Conservation (phyloP, 2,113 vertebrate species). For the Eira barbara region DNA sequence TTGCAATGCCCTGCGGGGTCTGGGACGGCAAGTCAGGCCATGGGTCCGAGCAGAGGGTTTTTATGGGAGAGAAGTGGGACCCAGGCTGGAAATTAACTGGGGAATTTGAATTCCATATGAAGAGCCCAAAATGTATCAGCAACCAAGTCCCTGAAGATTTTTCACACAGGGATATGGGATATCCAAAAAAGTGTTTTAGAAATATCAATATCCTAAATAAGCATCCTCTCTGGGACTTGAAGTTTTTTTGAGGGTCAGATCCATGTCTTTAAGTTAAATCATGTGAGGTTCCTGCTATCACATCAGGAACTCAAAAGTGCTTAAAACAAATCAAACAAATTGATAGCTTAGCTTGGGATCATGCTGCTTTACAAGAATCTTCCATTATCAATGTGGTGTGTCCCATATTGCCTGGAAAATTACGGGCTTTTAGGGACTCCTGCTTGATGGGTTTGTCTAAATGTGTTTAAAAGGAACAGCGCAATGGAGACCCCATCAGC, state of each 20-base stretch:
- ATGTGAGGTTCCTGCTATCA: constrained; percentile 23
- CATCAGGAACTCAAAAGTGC: constrained; percentile 61
- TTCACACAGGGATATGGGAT: background rate
- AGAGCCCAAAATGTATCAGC: background rate
- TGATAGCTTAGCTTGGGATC: constrained; percentile 55
- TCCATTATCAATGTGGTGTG: constrained; percentile 57
- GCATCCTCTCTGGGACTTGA: background rate
- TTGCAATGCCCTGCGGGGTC: background rate
- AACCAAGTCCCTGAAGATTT: background rate
- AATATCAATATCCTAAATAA: constrained; percentile 28
- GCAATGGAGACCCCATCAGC: constrained; percentile 12
- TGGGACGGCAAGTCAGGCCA: accelerated
- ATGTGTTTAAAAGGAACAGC: constrained; percentile 42
- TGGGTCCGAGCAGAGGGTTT: background rate
- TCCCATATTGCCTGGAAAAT: constrained; percentile 63
- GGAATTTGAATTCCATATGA: background rate
- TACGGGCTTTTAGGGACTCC: constrained; percentile 60
- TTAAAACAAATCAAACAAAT: constrained; percentile 69
- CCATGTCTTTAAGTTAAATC: constrained; percentile 55
- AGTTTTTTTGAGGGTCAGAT: background rate
- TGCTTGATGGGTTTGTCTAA: constrained; percentile 64
- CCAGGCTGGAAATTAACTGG: background rate
- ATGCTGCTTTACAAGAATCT: constrained; percentile 52
- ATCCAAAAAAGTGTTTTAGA: background rate
- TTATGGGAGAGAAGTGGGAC: background rate